phyloP scores from a whole-genome alignment of 2,888 invertebrate genomes.

The Corythucha ciliata region DNA sequence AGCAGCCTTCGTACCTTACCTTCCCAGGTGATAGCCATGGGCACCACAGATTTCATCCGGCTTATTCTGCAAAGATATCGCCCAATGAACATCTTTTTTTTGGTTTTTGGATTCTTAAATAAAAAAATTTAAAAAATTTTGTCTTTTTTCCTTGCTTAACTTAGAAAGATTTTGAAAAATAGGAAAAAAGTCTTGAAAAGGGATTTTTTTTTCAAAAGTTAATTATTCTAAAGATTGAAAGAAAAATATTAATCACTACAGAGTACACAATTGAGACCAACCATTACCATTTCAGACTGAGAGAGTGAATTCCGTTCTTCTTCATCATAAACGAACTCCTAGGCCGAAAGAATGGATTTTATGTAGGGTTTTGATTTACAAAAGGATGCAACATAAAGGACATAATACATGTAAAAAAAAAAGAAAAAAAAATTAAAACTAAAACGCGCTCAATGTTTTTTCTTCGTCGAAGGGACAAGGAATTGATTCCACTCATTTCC shows the following conservation, averaged over 20 bases:
- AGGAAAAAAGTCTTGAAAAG: not conserved
- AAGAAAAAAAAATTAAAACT: conserved; percentile 1
- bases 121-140: not conserved
- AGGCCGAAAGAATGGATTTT: conserved; percentile 31
- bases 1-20: conserved; percentile 28
- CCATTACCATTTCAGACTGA: conserved; percentile 20
- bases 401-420: not conserved
- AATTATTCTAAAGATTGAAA: not conserved
- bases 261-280: conserved; percentile 6
- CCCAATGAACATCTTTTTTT: conserved; percentile 34
- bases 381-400: not conserved
- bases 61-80: conserved; percentile 39
- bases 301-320: conserved; percentile 26
- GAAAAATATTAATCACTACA: not conserved
- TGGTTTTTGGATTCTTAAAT: conserved; percentile 10
- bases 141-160: not conserved
- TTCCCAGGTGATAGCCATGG: conserved; percentile 27
- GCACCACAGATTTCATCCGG: conserved; percentile 28
- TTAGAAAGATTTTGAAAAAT: not conserved
- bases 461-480: no score
- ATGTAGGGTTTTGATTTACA: conserved; percentile 22
- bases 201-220: not conserved
- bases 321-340: conserved; percentile 27
- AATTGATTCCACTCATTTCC: no score
- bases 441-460: conserved; percentile 19